Conservation (phyloP, 2,888 invertebrate genomes). For the Meliscaeva auricollis region DNA sequence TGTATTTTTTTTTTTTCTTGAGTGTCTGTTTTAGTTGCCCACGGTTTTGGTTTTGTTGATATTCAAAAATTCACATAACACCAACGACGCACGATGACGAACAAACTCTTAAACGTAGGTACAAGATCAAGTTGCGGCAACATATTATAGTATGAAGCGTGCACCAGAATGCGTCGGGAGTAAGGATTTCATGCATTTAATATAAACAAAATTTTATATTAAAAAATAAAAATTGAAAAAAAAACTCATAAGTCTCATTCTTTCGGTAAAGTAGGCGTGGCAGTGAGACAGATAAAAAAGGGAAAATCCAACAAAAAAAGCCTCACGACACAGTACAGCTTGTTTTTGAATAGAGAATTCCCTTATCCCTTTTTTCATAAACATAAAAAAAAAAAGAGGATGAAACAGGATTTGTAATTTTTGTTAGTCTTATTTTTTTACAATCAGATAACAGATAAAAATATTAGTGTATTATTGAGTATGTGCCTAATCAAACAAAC, state of each 20-base stretch:
- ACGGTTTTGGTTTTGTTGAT: conserved; percentile 66
- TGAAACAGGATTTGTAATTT: conserved; percentile 25
- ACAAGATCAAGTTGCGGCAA: conserved; percentile 38
- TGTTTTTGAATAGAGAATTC: neutral
- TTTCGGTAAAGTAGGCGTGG: conserved; percentile 64
- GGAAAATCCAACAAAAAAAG: conserved; percentile 27
- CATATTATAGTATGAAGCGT: conserved; percentile 33
- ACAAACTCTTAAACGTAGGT: neutral
- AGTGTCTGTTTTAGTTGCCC: conserved; percentile 59
- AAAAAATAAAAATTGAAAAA: neutral
- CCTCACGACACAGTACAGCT: conserved; percentile 9
- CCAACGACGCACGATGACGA: conserved; percentile 12
- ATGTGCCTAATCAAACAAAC: conserved; percentile 40
- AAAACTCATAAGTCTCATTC: conserved; percentile 68
- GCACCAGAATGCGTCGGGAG: conserved; percentile 61
- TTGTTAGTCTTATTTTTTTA: conserved; percentile 10
- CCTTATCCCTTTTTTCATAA: neutral
- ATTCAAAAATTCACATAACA: conserved; percentile 62
- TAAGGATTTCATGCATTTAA: conserved; percentile 56
- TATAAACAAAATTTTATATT: conserved; percentile 13
- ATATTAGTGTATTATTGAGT: conserved; percentile 19
- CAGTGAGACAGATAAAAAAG: conserved; percentile 41
- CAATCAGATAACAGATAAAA: conserved; percentile 62
- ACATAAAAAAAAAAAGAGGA: too few species aligned
- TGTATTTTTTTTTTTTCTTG: conserved; percentile 1